These are phyloP conservation scores for Eleutherodactylus coqui DNA, from an alignment of 2,797 vertebrate genomes.

Conservation along the genomic window DNA sequence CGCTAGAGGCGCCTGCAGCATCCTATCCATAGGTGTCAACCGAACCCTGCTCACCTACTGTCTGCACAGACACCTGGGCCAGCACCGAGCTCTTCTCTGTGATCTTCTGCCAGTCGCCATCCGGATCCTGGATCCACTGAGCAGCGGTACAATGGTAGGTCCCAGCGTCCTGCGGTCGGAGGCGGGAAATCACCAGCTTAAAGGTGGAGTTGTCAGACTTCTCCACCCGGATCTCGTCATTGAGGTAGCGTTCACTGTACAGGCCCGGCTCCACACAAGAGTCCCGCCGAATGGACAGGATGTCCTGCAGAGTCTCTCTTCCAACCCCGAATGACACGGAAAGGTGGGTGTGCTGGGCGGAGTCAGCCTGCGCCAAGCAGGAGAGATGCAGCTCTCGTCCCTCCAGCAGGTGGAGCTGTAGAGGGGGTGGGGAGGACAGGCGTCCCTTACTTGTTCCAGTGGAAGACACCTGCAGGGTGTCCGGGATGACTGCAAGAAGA, in stretches of 20 bases:
- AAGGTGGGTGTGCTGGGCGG: constrained; percentile 85
- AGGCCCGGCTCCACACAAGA: constrained; percentile 75
- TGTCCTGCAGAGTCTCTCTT: constrained; percentile 76
- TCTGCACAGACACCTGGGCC: constrained; percentile 82
- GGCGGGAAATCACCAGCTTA: constrained; percentile 78
- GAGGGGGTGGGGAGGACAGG: constrained; percentile 70
- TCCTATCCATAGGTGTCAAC: too few relatives aligned
- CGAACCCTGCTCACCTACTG: constrained; percentile 76
- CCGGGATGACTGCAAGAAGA: constrained; percentile 75
- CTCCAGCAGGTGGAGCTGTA: constrained; percentile 77
- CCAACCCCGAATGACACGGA: constrained; percentile 81
- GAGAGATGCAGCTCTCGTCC: constrained; percentile 81
- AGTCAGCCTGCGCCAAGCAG: constrained; percentile 79
- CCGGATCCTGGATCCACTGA: constrained; percentile 87
- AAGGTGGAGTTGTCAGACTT: constrained; percentile 79
- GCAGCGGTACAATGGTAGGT: constrained; percentile 84
- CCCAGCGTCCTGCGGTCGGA: constrained; percentile 79
- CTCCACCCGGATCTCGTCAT: constrained; percentile 81
- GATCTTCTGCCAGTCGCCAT: constrained; percentile 84
- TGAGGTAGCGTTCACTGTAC: constrained; percentile 76
- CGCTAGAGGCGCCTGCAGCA: too few relatives aligned
- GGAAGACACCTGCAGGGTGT: constrained; percentile 78
- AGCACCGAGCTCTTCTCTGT: constrained; percentile 83
- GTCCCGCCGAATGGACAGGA: constrained; percentile 81
- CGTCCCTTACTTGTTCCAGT: constrained; percentile 63